Conservation (phyloP, 2,888 invertebrate genomes). For the Resseliella maxima region DNA sequence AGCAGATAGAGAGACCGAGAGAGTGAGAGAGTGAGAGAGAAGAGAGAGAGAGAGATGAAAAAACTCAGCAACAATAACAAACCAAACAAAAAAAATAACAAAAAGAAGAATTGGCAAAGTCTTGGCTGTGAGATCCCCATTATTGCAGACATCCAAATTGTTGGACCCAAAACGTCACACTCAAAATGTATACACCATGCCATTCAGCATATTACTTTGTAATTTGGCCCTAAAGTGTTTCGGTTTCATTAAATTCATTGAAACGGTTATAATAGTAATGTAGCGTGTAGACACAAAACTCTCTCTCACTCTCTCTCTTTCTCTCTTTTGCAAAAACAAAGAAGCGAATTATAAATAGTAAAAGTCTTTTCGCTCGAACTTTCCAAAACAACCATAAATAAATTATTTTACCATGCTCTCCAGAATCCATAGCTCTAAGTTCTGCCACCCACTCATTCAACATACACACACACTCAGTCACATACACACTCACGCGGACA, state of each 20-base stretch:
- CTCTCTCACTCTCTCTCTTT: neutral
- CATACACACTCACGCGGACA: too few species aligned
- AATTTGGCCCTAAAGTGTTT: conserved; percentile 51
- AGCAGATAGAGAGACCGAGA: too few species aligned
- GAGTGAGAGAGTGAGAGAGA: too few species aligned
- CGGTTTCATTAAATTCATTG: conserved; percentile 55
- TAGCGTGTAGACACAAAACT: neutral
- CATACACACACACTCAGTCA: neutral
- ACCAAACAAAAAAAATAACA: neutral
- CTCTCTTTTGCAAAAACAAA: neutral
- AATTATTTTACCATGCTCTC: conserved; percentile 38
- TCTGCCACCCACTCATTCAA: neutral
- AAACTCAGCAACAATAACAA: neutral
- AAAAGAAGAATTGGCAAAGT: too few species aligned
- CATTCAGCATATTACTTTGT: conserved; percentile 32
- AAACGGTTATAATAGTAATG: neutral
- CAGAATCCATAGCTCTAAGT: neutral
- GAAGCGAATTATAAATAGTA: neutral
- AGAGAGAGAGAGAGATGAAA: neutral
- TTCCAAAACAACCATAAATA: conserved; percentile 40
- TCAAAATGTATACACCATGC: neutral
- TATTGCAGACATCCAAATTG: too few species aligned
- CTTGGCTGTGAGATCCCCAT: too few species aligned
- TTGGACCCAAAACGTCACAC: neutral
- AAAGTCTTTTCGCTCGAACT: conserved; percentile 8